phyloP scores from a whole-genome alignment of 2,888 invertebrate genomes.

The Yponomeuta cagnagella region DNA sequence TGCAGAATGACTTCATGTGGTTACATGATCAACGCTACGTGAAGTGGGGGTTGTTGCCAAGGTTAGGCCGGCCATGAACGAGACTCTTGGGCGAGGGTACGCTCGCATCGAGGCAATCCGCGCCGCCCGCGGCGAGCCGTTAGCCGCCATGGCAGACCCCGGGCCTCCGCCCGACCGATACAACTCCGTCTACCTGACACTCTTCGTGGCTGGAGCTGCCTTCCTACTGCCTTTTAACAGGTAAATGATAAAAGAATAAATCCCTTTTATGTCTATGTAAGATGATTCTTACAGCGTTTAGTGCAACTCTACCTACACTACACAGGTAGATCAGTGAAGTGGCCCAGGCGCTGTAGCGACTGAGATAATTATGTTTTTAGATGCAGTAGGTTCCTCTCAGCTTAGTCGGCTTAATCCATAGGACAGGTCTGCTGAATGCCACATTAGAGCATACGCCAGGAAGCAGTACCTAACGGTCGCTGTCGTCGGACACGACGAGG shows the following conservation, averaged over 20 bases:
- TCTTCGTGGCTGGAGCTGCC: constrained; percentile 91
- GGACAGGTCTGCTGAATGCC: too few relatives aligned
- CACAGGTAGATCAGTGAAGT: too few relatives aligned
- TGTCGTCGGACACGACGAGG: too few relatives aligned
- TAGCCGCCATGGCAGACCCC: constrained; percentile 49
- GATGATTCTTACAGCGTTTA: neutral
- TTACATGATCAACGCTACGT: constrained; percentile 21
- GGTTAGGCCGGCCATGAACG: constrained; percentile 66
- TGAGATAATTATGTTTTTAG: too few relatives aligned
- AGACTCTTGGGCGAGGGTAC: constrained; percentile 79
- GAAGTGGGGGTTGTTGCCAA: neutral
- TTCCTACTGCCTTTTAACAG: constrained; percentile 95
- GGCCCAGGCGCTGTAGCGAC: too few relatives aligned
- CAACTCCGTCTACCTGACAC: constrained; percentile 82
- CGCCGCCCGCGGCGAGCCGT: constrained; percentile 68
- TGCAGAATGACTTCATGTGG: constrained; percentile 9
- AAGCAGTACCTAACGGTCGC: too few relatives aligned
- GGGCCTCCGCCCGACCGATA: constrained; percentile 82
- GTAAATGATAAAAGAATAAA: constrained; percentile 48
- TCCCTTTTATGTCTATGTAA: neutral
- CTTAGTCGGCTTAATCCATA: too few relatives aligned
- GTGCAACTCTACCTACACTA: too few relatives aligned
- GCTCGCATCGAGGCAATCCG: constrained; percentile 77
- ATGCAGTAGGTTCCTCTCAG: too few relatives aligned
- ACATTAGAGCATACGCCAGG: too few relatives aligned